These are phyloP conservation scores for Machaerirhynchus nigripectus DNA, from an alignment of 2,113 vertebrate species.

Conservation along the genomic window DNA sequence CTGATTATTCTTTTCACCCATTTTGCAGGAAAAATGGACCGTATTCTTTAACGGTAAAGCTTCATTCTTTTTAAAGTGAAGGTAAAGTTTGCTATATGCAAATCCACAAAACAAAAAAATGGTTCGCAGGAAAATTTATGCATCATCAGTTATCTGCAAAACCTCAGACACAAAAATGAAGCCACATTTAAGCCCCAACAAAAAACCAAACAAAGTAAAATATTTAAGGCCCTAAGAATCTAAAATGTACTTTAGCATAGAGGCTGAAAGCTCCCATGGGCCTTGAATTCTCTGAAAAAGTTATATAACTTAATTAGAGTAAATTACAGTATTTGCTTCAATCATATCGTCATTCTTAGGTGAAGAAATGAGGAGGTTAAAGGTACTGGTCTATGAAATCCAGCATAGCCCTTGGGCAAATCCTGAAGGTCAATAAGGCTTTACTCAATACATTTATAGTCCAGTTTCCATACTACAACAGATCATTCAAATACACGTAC, in stretches of 20 bases:
- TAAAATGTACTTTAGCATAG: neutral
- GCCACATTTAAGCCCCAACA: neutral
- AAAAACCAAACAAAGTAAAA: neutral
- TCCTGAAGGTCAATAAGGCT: neutral
- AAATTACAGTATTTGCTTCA: neutral
- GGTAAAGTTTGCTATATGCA: neutral
- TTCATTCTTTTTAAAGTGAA: neutral
- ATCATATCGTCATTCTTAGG: neutral
- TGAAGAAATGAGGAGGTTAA: neutral
- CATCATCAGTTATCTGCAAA: neutral
- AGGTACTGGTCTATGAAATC: neutral
- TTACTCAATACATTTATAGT: neutral
- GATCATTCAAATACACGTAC: neutral
- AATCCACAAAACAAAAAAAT: neutral
- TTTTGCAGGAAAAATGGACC: neutral
- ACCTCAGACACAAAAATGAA: neutral
- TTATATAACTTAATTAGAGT: neutral
- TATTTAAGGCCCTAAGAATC: neutral
- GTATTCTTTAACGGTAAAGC: neutral
- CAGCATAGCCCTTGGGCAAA: neutral
- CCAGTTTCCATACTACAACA: neutral
- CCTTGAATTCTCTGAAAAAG: neutral
- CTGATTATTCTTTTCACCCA: neutral
- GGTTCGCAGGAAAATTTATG: neutral
- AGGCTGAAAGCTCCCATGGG: neutral